Evolutionary conservation across 2,113 vertebrate species (phyloP), one percentile per base, ranked within the genome.

Genomic region (Pyrgilauda ruficollis): DNA sequence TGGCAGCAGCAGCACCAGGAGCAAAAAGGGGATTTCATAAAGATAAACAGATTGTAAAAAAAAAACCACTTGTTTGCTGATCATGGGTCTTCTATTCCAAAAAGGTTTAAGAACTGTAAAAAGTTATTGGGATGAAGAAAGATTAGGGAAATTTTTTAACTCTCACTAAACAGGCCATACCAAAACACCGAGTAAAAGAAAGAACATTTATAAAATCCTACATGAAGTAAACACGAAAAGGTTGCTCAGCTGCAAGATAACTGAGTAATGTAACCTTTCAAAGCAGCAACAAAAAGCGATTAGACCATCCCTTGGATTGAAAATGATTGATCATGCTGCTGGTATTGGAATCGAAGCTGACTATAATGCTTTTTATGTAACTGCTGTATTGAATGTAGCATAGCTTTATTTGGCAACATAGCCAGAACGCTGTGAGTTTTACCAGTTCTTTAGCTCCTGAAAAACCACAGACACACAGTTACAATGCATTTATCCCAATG

Each of bases 181-280:
- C 46, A 68, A 86, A 72, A 72, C 15, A 62, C 10, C 9, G 56
- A 90, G 70, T 72, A 75, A 78, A 91, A 81, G 74, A 53, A 62
- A 88, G 58, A 89, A 44, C 93, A 90, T 87, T 92, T 93, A 86
- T 92, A 90, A 96, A 89, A 93, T 58, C 69, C 73, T 68, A 31
- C 84, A 64, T 31, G 83, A 92, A 75, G 80, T 19, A 94, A 94
- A 93, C 73, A 93, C 64, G 90, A 94, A 93, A 94, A 95, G 93
- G 90, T 87, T 95, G 88, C 53, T 72, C 85, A 47, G 83, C 8
- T 74, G 49, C 83, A 44, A 92, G 93, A 81, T 86, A 95, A 95
- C 67, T 88, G 75, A 94, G 91, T 86, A 97, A 91, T 70, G 92
- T 95, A 97, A 97, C 92, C 96, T 96, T 97, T 95, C 92, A 96